phyloP scores from a whole-genome alignment of 2,797 vertebrate species.

The Pseudomugil gertrudae region DNA sequence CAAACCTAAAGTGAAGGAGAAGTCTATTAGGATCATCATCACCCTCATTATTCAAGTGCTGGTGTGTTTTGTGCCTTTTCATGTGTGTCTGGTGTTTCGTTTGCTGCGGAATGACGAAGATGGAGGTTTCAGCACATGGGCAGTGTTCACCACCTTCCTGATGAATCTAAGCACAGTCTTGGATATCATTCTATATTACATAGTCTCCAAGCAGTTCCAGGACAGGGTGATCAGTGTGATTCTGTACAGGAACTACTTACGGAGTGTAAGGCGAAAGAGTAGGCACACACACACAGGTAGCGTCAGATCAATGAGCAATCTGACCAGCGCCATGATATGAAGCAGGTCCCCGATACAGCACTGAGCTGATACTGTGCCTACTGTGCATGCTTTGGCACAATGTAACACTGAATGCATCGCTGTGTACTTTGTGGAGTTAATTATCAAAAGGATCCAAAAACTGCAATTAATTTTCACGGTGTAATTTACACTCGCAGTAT shows the following conservation, averaged over 20 bases:
- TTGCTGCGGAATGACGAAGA: constrained; percentile 74
- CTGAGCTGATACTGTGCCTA: background rate
- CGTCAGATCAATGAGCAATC: constrained; percentile 89
- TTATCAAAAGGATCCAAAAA: constrained; percentile 64
- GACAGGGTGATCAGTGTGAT: constrained; percentile 96
- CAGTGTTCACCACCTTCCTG: constrained; percentile 91
- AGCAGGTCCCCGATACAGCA: background rate
- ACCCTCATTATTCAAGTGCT: constrained; percentile 92
- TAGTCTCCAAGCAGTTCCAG: constrained; percentile 98
- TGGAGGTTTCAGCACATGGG: constrained; percentile 84
- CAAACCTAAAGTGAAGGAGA: constrained; percentile 95
- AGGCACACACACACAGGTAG: constrained; percentile 86
- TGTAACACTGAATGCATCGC: constrained; percentile 50
- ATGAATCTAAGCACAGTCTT: constrained; percentile 96
- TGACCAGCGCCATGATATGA: constrained; percentile 93
- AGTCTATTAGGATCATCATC: constrained; percentile 94
- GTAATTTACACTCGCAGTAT: constrained; percentile 77
- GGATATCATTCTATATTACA: constrained; percentile 95
- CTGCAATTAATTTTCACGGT: constrained; percentile 70
- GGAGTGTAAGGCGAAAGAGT: constrained; percentile 93
- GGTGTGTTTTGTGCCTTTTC: constrained; percentile 94
- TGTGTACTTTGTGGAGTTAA: constrained; percentile 49
- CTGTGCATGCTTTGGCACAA: constrained; percentile 20
- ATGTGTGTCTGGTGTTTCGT: constrained; percentile 86
- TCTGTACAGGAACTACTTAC: constrained; percentile 93